Percentiles rank a stretch among this genome's conserved stretches.
These are phyloP conservation scores for Buathra laborator DNA, from an alignment of 2,888 invertebrate genomes.

Conservation along the genomic window DNA sequence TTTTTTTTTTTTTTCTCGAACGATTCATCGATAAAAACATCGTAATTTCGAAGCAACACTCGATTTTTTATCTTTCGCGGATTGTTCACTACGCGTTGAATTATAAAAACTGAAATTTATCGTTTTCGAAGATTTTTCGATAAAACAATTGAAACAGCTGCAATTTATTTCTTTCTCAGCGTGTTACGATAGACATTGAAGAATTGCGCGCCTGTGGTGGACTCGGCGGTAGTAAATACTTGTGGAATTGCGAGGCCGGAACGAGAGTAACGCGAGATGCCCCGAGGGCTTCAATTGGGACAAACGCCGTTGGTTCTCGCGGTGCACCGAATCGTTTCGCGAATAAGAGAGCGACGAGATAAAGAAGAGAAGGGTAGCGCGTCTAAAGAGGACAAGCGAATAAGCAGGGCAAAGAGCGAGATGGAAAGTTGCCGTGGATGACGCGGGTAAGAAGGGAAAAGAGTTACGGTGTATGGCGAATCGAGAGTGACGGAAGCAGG, in stretches of 20 bases:
- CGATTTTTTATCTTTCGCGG: no score
- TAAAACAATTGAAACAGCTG: neutral
- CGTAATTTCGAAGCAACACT: no score
- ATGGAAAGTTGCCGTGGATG: slow-evolving; percentile 40
- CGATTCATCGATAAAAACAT: no score
- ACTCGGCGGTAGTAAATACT: slow-evolving; percentile 19
- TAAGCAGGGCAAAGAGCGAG: slow-evolving; percentile 24
- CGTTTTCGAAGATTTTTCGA: neutral
- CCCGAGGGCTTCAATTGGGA: slow-evolving; percentile 34
- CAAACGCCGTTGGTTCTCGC: slow-evolving; percentile 28
- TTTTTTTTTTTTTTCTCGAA: no score
- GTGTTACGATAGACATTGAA: neutral
- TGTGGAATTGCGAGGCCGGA: slow-evolving; percentile 38
- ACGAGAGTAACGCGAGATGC: slow-evolving; percentile 39
- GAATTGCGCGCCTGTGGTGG: neutral
- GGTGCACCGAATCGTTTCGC: slow-evolving; percentile 15
- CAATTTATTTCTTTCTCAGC: neutral
- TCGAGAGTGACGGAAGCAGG: slow-evolving; percentile 50
- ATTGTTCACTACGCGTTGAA: no score
- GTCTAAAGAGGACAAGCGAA: slow-evolving; percentile 21
- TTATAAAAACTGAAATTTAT: no score
- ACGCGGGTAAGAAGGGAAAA: slow-evolving; percentile 20
- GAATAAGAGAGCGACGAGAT: neutral
- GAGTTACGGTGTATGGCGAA: slow-evolving; percentile 6
- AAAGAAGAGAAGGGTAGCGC: neutral